Evolutionary conservation across 2,797 vertebrate genomes (phyloP), one percentile per base, ranked within the genome.

Genomic region (Hirundo rustica): DNA sequence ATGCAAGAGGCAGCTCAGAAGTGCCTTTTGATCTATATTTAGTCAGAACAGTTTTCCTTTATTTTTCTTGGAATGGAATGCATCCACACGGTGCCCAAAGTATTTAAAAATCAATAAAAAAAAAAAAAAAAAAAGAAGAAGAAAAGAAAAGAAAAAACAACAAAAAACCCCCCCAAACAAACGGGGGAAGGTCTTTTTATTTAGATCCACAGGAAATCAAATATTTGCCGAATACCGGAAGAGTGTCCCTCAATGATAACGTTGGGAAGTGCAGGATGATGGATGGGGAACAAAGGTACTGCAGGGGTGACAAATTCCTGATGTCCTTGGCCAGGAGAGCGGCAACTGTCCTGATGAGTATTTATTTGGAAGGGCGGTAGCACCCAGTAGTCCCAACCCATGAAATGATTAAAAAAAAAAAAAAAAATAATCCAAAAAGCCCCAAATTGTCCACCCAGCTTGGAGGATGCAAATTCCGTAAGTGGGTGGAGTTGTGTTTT

Each of bases 191-290:
- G 61, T 27, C 66, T 96, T 96, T 94, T 96, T 42, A 96, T 96
- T 92, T 89, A 73, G 74, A 95, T 94, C 87, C 76, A 81, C 94
- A 97, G 95, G 97, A 97, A 97, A 97, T 96, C 75, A 96, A 96
- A 91, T 93, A 93, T 92, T 89, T 97, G 96, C 91, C 64, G 83
- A 38, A 50, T n/a, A 48, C 91, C 93, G 96, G 96, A 98, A 97
- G 95, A 55, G 16, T 96, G 94, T 71, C 93, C 91, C 67, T 61
- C 81, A 77, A n/a, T 96, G 97, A 97, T 97, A 97, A 97, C 3
- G 16, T 16, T 1, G 34, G 84, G 96, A 94, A 96, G 94, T 47
- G 65, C 5, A 0, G 68, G 96, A 94, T 66, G 94, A 96, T 85
- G 85, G 51, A 93, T 44, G 72, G 12, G 58, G 55, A 96, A 94